Conservation (phyloP, 2,888 invertebrate genomes). For the Torymus texanus region DNA sequence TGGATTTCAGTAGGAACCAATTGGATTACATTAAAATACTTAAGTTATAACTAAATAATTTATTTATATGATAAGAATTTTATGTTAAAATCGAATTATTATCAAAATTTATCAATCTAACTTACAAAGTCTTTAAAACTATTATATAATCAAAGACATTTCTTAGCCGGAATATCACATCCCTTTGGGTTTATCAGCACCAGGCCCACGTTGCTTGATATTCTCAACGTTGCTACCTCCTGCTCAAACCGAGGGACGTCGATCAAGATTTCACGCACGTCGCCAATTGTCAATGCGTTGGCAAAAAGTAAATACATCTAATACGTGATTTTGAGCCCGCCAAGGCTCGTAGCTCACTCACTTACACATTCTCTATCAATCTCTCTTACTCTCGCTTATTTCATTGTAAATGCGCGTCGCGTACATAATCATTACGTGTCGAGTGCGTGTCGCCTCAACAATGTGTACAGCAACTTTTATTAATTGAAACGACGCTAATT, state of each 20-base stretch:
- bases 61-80: not conserved
- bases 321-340: slow-evolving; percentile 44
- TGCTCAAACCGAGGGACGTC: slow-evolving; percentile 37
- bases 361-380: not conserved
- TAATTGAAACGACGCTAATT: slow-evolving; percentile 53
- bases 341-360: slow-evolving; percentile 17
- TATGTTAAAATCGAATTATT: slow-evolving; percentile 9
- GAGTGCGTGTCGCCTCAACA: slow-evolving; percentile 31
- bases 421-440: slow-evolving; percentile 43
- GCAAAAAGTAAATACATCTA: slow-evolving; percentile 53
- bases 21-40: not conserved
- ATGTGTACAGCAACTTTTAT: slow-evolving; percentile 28
- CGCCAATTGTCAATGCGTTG: slow-evolving; percentile 46
- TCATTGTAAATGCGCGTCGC: slow-evolving; percentile 44
- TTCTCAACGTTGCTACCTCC: slow-evolving; percentile 7
- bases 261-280: slow-evolving; percentile 55
- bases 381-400: not conserved
- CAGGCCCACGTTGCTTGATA: slow-evolving; percentile 2
- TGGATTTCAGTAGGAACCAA: too few species aligned
- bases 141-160: not conserved
- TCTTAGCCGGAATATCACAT: not conserved
- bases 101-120: slow-evolving; percentile 5
- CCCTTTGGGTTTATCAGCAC: slow-evolving; percentile 8
- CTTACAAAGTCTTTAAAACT: not conserved
- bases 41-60: not conserved